These are phyloP conservation scores for Cyprinus carpio DNA, from an alignment of 2,113 vertebrate genomes.

Conservation along the genomic window DNA sequence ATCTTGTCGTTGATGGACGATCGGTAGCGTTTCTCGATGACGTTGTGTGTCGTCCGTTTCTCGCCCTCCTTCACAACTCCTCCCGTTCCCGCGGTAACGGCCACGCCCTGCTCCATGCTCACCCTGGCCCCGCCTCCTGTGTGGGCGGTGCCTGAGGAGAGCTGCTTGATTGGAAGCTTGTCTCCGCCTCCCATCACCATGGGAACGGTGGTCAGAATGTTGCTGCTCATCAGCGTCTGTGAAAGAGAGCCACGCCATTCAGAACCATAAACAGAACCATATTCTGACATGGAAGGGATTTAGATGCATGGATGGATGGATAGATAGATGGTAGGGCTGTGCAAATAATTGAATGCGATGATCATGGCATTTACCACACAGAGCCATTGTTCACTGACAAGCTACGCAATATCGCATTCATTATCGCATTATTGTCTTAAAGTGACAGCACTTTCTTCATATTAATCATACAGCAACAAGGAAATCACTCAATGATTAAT, in stretches of 20 bases:
- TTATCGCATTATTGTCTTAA: too few species aligned
- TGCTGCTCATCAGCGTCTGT: constrained; percentile 92
- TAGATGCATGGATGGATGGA: too few species aligned
- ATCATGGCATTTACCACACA: too few species aligned
- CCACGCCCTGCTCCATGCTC: constrained; percentile 66
- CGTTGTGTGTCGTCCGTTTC: constrained; percentile 94
- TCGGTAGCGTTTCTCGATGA: constrained; percentile 96
- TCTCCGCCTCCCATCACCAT: constrained; percentile 95
- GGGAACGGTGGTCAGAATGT: constrained; percentile 94
- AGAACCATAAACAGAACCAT: too few species aligned
- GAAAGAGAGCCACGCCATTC: constrained; percentile 14
- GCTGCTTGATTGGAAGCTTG: constrained; percentile 95
- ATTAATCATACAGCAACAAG: too few species aligned
- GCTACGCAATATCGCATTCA: too few species aligned
- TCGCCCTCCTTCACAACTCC: constrained; percentile 91
- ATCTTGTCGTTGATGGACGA: constrained; percentile 99
- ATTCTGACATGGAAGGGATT: too few species aligned
- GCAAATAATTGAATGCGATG: too few species aligned
- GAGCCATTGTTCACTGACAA: too few species aligned
- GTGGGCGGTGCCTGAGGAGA: constrained; percentile 77
- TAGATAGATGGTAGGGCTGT: too few species aligned
- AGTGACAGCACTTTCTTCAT: too few species aligned
- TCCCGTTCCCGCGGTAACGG: constrained; percentile 70
- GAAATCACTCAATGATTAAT: too few species aligned
- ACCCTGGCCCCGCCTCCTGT: constrained; percentile 74